Percentiles rank a stretch among this genome's conserved stretches.
Evolutionary conservation across 2,888 invertebrate genomes (phyloP).

Genomic region (Emesis russula): DNA sequence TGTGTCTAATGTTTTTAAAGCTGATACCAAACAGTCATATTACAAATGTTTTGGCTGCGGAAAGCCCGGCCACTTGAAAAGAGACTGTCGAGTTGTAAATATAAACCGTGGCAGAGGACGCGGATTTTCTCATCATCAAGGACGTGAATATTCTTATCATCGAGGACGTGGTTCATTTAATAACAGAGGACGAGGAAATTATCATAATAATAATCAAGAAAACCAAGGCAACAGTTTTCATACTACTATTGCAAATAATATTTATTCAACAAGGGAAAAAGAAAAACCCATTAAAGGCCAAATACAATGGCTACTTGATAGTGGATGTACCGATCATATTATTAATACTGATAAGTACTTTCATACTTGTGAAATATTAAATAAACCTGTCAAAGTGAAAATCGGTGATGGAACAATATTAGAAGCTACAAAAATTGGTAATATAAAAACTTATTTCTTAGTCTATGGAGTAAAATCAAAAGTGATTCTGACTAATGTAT

Average conservation of each 20-base stretch:
- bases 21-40: neutral
- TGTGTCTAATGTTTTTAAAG: conserved; percentile 23
- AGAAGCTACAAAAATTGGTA: conserved; percentile 3
- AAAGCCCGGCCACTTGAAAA: conserved; percentile 34
- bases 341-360: conserved; percentile 5
- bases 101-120: conserved; percentile 16
- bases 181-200: no score
- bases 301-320: conserved; percentile 19
- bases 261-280: neutral
- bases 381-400: conserved; percentile 16
- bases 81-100: conserved; percentile 10
- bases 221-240: conserved; percentile 23
- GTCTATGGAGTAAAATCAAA: conserved; percentile 23
- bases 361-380: neutral
- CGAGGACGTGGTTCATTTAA: conserved; percentile 12
- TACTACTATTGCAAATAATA: conserved; percentile 30
- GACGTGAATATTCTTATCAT: neutral
- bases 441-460: conserved; percentile 14
- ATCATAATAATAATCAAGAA: no score
- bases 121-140: neutral
- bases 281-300: neutral
- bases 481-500: conserved; percentile 20
- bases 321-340: conserved; percentile 21
- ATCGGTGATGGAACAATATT: neutral
- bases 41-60: conserved; percentile 29